Evolutionary conservation across 2,113 vertebrate species (phyloP).

Genomic region (Polyodon spathula): DNA sequence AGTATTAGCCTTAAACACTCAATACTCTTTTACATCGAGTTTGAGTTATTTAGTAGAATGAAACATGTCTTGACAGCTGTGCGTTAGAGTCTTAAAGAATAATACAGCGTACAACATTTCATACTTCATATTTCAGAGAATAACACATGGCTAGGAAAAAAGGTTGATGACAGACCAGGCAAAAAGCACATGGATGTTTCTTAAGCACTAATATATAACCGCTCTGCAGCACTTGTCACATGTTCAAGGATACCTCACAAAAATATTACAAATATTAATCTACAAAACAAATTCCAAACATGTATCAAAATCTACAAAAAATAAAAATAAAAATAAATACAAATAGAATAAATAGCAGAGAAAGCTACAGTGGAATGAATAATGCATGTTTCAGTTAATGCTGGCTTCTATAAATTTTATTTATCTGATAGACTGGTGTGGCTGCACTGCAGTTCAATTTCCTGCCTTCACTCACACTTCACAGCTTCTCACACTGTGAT

Average conservation of each 20-base stretch:
- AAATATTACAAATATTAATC: too few relatives aligned
- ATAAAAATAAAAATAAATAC: too few relatives aligned
- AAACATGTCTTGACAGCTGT: too few relatives aligned
- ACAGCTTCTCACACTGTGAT: conserved; percentile 47
- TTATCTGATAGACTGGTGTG: conserved; percentile 62
- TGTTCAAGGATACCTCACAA: conserved; percentile 11
- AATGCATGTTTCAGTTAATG: conserved; percentile 49
- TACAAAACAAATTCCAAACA: conserved; percentile 31
- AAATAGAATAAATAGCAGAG: conserved; percentile 8
- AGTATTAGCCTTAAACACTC: too few relatives aligned
- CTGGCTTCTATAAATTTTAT: conserved; percentile 52
- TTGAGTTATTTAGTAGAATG: too few relatives aligned
- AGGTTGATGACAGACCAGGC: too few relatives aligned
- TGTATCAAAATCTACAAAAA: conserved; percentile 42
- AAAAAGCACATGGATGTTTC: too few relatives aligned
- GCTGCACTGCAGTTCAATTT: conserved; percentile 52
- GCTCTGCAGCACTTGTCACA: conserved; percentile 2
- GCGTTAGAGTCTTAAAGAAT: too few relatives aligned
- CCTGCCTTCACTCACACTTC: conserved; percentile 46
- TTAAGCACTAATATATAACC: conserved; percentile 19
- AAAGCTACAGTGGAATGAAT: conserved; percentile 46
- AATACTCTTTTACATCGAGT: too few relatives aligned
- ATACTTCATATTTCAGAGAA: too few relatives aligned
- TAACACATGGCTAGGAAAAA: too few relatives aligned
- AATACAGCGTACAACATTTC: too few relatives aligned